Evolutionary conservation across 2,113 vertebrate species (phyloP), one percentile per base, ranked within the genome.

Genomic region (Ploceus nigricollis): DNA sequence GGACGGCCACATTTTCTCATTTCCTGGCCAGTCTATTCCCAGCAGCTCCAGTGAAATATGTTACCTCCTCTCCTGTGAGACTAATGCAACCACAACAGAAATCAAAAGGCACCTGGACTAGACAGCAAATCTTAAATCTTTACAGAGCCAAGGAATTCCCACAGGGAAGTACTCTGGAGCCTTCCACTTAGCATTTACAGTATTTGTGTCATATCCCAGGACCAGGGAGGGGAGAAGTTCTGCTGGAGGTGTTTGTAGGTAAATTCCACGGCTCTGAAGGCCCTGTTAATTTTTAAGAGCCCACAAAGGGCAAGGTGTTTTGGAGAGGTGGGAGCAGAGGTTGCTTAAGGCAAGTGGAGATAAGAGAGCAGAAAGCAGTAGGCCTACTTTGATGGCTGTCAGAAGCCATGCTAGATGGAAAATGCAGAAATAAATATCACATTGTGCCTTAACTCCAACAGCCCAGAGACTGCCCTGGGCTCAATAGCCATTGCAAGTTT

Each of bases 1-100:
- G 64, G 23, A 56, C 2, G 0, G 64, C 17, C 56, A 68, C 45
- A 2, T 71, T 94, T 94, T 84, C 91, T 92, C 69, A 91, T 95
- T 94, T 96, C 88, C 93, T 93, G 79, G 76, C 85, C 92, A 7
- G 51, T 24, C 79, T 77, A 70, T 70, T 96, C 95, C 79, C 82
- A 95, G 22, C 54, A 93, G 76, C 64, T 70, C 56, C 64, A 23
- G 11, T 81, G 68, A 90, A 94, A 87, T 69, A 73, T 11, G 14
- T 37, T 83, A 63, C 90, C 82, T 81, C 54, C 54, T 82, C 48
- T 92, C 50, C 76, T 70, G 50, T 48, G 66, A 76, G 75, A 94
- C 79, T 86, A 75, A 63, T 15, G 3, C 71, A 90, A 51, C 75
- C 90, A 90, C 76, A 92, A 69, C 76, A 50, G 54, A 86, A 83